A percentile compares a stretch with the other conserved stretches of the same genome.
Conservation (phyloP, 2,888 invertebrate genomes). For the Ormyrus rosae region DNA sequence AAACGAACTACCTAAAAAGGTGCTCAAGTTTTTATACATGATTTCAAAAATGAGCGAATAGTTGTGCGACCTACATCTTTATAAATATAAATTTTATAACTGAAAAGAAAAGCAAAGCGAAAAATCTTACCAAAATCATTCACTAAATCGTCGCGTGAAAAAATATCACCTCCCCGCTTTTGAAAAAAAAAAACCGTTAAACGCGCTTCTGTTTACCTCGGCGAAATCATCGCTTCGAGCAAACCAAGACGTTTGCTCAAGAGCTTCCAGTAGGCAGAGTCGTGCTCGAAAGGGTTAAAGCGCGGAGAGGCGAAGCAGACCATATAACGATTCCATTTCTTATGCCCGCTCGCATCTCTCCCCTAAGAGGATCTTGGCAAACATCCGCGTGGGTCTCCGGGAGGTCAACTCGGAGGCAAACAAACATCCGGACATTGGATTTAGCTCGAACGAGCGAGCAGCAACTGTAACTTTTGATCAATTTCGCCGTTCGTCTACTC, state of each 20-base stretch:
- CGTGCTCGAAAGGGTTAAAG: not conserved
- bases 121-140: too few relatives aligned
- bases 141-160: too few relatives aligned
- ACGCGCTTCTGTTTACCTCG: not conserved
- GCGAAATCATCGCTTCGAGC: slow-evolving; percentile 5
- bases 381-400: slow-evolving; percentile 27
- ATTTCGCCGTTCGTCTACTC: slow-evolving; percentile 45
- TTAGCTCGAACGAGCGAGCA: slow-evolving; percentile 8
- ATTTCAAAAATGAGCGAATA: too few relatives aligned
- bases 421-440: slow-evolving; percentile 48
- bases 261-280: not conserved
- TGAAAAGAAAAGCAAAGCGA: too few relatives aligned
- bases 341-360: not conserved
- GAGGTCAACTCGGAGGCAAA: slow-evolving; percentile 45
- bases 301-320: not conserved
- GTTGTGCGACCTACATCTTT: too few relatives aligned
- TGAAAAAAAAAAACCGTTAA: not conserved
- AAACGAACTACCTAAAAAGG: too few relatives aligned
- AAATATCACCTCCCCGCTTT: too few relatives aligned
- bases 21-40: too few relatives aligned
- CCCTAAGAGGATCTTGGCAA: slow-evolving; percentile 32
- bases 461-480: slow-evolving; percentile 39
- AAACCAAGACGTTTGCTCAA: slow-evolving; percentile 16
- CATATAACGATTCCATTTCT: slow-evolving; percentile 21
- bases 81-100: too few relatives aligned